phyloP scores from a whole-genome alignment of 1,140 invertebrate genomes.

The Agrypnia vestita region DNA sequence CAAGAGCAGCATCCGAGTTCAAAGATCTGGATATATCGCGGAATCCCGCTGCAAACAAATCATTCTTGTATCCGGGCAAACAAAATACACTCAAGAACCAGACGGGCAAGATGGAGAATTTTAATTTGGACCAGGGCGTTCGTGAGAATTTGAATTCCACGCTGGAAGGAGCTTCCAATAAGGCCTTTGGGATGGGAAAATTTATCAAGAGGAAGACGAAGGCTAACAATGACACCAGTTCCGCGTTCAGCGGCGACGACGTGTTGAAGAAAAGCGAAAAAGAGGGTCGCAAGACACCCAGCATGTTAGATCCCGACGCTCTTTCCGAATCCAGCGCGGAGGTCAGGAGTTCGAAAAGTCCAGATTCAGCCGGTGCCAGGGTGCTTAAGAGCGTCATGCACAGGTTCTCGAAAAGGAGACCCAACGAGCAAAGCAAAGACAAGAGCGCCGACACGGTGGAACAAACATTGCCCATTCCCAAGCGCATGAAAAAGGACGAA shows the following conservation, averaged over 20 bases:
- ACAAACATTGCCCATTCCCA: not conserved
- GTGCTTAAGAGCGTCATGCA: constrained; percentile 49
- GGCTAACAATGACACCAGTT: not conserved
- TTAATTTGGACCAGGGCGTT: constrained; percentile 67
- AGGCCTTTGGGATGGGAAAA: constrained; percentile 56
- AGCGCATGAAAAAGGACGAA: constrained; percentile 44
- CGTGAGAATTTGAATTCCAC: constrained; percentile 66
- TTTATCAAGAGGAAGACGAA: constrained; percentile 53
- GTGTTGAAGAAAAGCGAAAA: too few species aligned
- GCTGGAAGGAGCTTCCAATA: not conserved
- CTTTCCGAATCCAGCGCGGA: constrained; percentile 27
- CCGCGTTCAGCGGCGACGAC: not conserved
- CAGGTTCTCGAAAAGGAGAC: constrained; percentile 46
- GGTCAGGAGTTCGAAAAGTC: constrained; percentile 34
- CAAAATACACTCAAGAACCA: constrained; percentile 66
- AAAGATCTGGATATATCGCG: constrained; percentile 65
- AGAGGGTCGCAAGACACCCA: constrained; percentile 18
- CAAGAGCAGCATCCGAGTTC: constrained; percentile 59
- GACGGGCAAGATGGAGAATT: constrained; percentile 69
- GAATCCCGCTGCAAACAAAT: constrained; percentile 66
- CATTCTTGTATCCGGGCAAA: constrained; percentile 66
- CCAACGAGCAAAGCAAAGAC: not conserved
- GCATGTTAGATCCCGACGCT: constrained; percentile 26
- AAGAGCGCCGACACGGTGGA: not conserved
- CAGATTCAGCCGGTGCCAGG: constrained; percentile 48